These are phyloP conservation scores for Cantharis rufa DNA, from an alignment of 2,888 invertebrate species.

Conservation along the genomic window DNA sequence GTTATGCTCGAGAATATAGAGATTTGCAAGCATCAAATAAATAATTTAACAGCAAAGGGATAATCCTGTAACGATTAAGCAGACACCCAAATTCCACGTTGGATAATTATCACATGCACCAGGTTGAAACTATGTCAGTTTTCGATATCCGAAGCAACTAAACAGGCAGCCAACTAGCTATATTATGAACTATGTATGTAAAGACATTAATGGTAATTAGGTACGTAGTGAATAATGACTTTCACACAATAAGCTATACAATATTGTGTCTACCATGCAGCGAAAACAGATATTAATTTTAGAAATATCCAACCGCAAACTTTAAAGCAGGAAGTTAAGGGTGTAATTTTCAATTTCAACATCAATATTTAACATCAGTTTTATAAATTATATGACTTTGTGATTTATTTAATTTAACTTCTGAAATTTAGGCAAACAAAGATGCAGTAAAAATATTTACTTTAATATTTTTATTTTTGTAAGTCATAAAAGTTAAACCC, in stretches of 20 bases:
- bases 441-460: neutral
- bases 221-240: slow-evolving; percentile 40
- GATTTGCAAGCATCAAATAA: slow-evolving; percentile 5
- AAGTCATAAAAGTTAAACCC: too few relatives aligned
- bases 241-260: slow-evolving; percentile 29
- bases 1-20: neutral
- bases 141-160: slow-evolving; percentile 13
- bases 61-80: slow-evolving; percentile 17
- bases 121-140: slow-evolving; percentile 22
- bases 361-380: neutral
- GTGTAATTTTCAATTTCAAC: neutral
- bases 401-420: neutral
- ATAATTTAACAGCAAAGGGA: slow-evolving; percentile 13
- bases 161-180: slow-evolving; percentile 28
- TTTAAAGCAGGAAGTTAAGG: slow-evolving; percentile 1
- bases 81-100: slow-evolving; percentile 15
- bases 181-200: slow-evolving; percentile 38
- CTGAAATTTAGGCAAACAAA: neutral
- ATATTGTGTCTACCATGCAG: slow-evolving; percentile 20
- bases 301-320: slow-evolving; percentile 24
- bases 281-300: slow-evolving; percentile 34
- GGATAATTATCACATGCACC: slow-evolving; percentile 24
- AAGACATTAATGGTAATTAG: slow-evolving; percentile 44
- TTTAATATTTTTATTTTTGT: too few relatives aligned
- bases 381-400: neutral